Evolutionary conservation across 2,888 invertebrate species (phyloP).

Genomic region (Drosophila rubida): DNA sequence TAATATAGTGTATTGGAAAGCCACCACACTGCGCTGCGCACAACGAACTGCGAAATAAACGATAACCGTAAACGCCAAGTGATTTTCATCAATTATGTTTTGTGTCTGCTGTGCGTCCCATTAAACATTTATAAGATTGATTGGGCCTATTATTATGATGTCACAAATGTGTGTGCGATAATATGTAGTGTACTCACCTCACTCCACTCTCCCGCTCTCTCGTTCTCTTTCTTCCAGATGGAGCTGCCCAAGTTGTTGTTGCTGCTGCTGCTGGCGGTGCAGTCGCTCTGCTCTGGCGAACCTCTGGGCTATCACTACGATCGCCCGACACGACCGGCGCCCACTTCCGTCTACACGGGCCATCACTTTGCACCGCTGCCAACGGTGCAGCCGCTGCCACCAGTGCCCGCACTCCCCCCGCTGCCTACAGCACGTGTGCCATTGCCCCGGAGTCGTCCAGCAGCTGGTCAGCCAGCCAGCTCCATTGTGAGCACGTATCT

Average conservation of each 20-base stretch:
- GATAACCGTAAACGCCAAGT: conserved; percentile 43
- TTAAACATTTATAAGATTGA: conserved; percentile 75
- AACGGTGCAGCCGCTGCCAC: conserved; percentile 78
- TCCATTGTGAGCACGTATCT: conserved; percentile 41
- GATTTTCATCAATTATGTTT: conserved; percentile 71
- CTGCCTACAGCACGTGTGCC: conserved; percentile 73
- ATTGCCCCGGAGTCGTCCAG: conserved; percentile 48
- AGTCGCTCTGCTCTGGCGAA: conserved; percentile 11
- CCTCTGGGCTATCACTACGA: conserved; percentile 78
- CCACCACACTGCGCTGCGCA: conserved; percentile 5
- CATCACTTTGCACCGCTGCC: conserved; percentile 75
- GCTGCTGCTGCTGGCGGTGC: conserved; percentile 31
- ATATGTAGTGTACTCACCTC: background rate
- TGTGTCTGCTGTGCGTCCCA: conserved; percentile 54
- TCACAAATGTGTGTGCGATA: conserved; percentile 40
- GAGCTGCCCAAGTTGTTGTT: conserved; percentile 11
- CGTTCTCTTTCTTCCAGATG: conserved; percentile 47
- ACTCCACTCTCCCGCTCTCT: background rate
- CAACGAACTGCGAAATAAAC: conserved; percentile 5
- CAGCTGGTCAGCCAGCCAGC: conserved; percentile 21
- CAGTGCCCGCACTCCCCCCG: conserved; percentile 78
- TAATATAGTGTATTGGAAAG: conserved; percentile 22
- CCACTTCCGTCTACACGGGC: conserved; percentile 43
- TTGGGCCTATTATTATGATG: conserved; percentile 61
- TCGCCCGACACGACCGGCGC: conserved; percentile 59